Percentiles rank a stretch among this genome's conserved stretches.
phyloP scores from a whole-genome alignment of 1,140 invertebrate species.

The Papilio dardanus region DNA sequence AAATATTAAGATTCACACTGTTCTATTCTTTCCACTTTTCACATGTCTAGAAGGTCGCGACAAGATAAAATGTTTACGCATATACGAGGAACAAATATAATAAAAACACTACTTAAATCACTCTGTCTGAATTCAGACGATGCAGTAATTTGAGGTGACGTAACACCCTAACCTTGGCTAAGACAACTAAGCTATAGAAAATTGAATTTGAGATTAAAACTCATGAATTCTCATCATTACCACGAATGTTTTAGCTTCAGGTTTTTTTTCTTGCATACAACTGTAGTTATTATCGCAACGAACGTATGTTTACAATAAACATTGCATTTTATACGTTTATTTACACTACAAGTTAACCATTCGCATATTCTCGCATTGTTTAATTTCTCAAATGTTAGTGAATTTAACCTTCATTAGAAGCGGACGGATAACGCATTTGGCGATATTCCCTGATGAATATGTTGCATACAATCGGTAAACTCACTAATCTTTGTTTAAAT shows the following conservation, averaged over 20 bases:
- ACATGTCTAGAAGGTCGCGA: background rate
- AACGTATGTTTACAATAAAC: background rate
- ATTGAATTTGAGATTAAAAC: background rate
- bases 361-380: slow-evolving; percentile 1
- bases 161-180: background rate
- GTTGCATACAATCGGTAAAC: slow-evolving; percentile 43
- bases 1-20: too few relatives aligned
- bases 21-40: too few relatives aligned
- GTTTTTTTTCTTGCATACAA: background rate
- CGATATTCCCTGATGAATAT: slow-evolving; percentile 47
- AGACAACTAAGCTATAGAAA: background rate
- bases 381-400: background rate
- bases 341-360: background rate
- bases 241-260: background rate
- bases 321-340: background rate
- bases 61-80: background rate
- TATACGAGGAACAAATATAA: background rate
- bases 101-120: background rate
- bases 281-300: background rate
- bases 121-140: background rate
- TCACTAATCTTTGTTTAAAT: slow-evolving; percentile 45
- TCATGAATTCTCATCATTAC: background rate
- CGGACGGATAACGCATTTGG: slow-evolving; percentile 48
- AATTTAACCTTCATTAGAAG: slow-evolving; percentile 38
- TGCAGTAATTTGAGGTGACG: background rate